Base-by-base conservation (phyloP, 2,113 vertebrate genomes). In the Cephalopterus ornatus region DNA sequence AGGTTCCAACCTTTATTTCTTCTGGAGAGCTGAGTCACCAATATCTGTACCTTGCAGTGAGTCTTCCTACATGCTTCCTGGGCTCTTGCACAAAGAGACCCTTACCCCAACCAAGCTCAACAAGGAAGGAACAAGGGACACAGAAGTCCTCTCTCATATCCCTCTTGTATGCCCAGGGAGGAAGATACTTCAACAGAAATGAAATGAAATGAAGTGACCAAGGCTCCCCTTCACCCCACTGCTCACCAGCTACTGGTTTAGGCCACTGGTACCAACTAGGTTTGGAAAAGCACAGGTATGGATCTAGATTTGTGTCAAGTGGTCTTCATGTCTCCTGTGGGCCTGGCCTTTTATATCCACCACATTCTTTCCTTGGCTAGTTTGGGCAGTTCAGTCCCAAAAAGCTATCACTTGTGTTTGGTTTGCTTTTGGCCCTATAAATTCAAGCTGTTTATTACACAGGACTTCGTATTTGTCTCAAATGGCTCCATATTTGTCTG, bases 391-490 rank as follows among this genome's bases (percentile, higher is more conserved):
- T 89, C 62, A 62, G 41, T 50, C 74, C 37, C 74, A n/a, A 68
- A 94, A 92, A 94, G 12, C 24, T 32, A 66, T 78, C 44, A 20
- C 11, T 83, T 86, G 13, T 27, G 14, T 67, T 67, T 91, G 70
- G 55, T 61, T 93, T 71, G 17, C 30, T 80, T 89, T 61, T 81
- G 56, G 26, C 27, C 39, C 49, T 78, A 35, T 72, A 96, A 93
- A 93, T 74, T 56, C 52, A 53, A 91, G 76, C 68, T 94, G 95
- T 79, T 96, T 95, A 92, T 92, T 95, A 47, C 65, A 91, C 35
- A 77, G 85, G 27, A 78, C 55, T 93, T 94, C 92, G 83, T 78
- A 80, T 88, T 90, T 81, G 59, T 93, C 85, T 96, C 91, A 86
- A 74, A 91, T 52, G 39, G 41, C 39, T 93, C 85, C 52, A 16